Evolutionary conservation across 2,888 invertebrate genomes (phyloP).

Genomic region (Ormia ochracea): DNA sequence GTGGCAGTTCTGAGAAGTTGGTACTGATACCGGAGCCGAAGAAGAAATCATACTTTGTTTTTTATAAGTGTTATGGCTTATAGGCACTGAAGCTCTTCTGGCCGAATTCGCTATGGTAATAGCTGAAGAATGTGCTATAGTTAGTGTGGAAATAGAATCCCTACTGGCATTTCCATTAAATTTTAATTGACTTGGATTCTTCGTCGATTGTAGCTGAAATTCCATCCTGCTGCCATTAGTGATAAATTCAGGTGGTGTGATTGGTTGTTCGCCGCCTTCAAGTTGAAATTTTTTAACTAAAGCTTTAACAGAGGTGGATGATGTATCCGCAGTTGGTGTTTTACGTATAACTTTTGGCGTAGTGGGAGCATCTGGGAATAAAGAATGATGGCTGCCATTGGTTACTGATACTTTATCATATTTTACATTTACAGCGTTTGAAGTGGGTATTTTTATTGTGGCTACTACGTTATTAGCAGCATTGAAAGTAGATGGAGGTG

Average conservation of each 20-base stretch:
- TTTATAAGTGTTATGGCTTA: slow-evolving; percentile 63
- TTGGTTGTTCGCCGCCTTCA: slow-evolving; percentile 66
- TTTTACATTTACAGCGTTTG: slow-evolving; percentile 28
- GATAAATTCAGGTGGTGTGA: slow-evolving; percentile 59
- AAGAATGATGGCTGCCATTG: slow-evolving; percentile 68
- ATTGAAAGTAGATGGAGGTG: slow-evolving; percentile 46
- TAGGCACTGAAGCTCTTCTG: slow-evolving; percentile 68
- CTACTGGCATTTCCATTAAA: slow-evolving; percentile 36
- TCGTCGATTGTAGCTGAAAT: slow-evolving; percentile 10
- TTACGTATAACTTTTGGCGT: slow-evolving; percentile 83
- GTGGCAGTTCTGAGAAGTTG: slow-evolving; percentile 55
- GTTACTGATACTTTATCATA: slow-evolving; percentile 50
- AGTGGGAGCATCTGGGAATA: slow-evolving; percentile 82
- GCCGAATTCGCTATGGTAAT: slow-evolving; percentile 48
- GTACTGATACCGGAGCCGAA: slow-evolving; percentile 39
- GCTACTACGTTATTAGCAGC: slow-evolving; percentile 65
- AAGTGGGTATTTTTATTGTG: slow-evolving; percentile 55
- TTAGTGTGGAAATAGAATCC: slow-evolving; percentile 51
- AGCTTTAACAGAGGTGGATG: slow-evolving; percentile 77
- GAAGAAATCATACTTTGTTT: slow-evolving; percentile 35
- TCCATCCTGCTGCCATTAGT: slow-evolving; percentile 55
- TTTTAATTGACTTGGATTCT: slow-evolving; percentile 36
- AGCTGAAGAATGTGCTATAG: slow-evolving; percentile 53
- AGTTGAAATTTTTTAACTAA: slow-evolving; percentile 77
- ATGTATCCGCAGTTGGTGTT: slow-evolving; percentile 79